Conservation (phyloP, 30 jellyfish, hydroid and myxozoan species). For the Turritopsis dohrnii region DNA sequence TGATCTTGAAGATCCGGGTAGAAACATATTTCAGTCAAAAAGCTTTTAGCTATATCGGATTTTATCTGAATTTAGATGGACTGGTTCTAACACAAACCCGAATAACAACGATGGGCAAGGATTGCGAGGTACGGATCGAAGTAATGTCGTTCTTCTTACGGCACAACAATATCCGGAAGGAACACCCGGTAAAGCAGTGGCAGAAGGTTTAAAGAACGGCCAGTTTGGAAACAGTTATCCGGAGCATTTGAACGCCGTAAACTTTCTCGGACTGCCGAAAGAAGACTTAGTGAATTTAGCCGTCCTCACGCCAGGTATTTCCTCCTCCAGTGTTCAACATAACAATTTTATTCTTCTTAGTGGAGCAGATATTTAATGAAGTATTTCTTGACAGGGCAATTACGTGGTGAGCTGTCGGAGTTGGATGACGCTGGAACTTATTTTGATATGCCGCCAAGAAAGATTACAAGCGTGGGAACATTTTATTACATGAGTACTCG, state of each 20-base stretch:
- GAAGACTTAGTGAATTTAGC: conserved; percentile 63
- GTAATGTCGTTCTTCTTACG: conserved; percentile 51
- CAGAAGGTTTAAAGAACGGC: conserved; percentile 36
- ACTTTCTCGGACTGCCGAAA: conserved; percentile 45
- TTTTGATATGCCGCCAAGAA: conserved; percentile 69
- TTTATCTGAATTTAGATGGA: conserved; percentile 57
- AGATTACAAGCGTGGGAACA: conserved; percentile 53
- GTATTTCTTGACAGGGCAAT: not conserved
- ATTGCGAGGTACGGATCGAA: conserved; percentile 73
- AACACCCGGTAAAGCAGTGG: conserved; percentile 32
- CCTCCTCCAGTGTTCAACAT: not conserved
- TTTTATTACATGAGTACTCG: conserved; percentile 74
- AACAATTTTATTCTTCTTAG: not conserved
- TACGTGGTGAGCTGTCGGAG: conserved; percentile 31
- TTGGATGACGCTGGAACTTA: conserved; percentile 60
- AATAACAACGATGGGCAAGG: conserved; percentile 90
- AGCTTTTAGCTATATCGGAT: not conserved
- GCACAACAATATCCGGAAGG: conserved; percentile 52
- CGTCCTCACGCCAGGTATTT: conserved; percentile 62
- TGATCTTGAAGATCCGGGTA: too few species aligned
- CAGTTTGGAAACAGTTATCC: conserved; percentile 85
- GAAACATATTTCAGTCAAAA: too few species aligned
- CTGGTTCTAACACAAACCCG: conserved; percentile 88
- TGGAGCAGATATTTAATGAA: too few species aligned
- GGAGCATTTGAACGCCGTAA: conserved; percentile 35